Evolutionary conservation across 1,140 invertebrate species (phyloP).

Genomic region (Lucilia sericata): DNA sequence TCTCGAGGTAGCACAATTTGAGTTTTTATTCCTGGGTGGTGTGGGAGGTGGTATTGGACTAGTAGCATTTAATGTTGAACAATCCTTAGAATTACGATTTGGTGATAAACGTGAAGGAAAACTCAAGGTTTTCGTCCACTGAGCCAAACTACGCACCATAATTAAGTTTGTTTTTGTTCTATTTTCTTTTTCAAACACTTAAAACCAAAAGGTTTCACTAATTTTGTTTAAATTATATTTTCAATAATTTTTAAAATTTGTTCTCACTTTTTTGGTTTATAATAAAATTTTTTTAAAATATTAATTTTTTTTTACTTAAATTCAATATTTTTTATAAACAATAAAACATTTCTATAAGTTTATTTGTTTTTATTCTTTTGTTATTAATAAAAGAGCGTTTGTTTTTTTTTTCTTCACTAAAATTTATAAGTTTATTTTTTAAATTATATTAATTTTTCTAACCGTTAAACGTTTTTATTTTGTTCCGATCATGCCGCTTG

Average conservation of each 20-base stretch:
- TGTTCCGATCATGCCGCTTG: conserved; percentile 55
- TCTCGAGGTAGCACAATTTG: conserved; percentile 62
- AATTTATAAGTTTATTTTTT: conserved; percentile 9
- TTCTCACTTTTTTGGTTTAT: conserved; percentile 16
- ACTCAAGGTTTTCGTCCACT: conserved; percentile 89
- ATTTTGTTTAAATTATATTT: conserved; percentile 22
- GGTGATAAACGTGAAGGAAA: conserved; percentile 85
- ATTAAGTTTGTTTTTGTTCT: conserved; percentile 15
- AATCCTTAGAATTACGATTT: conserved; percentile 79
- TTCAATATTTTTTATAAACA: too few relatives aligned
- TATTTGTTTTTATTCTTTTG: conserved; percentile 8
- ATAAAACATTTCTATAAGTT: neutral
- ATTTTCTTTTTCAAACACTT: neutral
- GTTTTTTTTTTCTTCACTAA: neutral
- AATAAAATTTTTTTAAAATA: conserved; percentile 29
- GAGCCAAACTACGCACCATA: conserved; percentile 86
- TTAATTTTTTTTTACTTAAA: conserved; percentile 45
- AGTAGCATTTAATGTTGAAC: conserved; percentile 70
- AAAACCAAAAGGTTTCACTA: neutral
- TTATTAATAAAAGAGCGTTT: conserved; percentile 30
- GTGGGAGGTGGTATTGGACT: conserved; percentile 68
- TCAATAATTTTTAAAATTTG: neutral
- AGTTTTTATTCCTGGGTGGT: conserved; percentile 69
- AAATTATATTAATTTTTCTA: conserved; percentile 27
- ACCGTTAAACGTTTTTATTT: conserved; percentile 32